Evolutionary conservation across 2,113 vertebrate genomes (phyloP), one percentile per base, ranked within the genome.

Genomic region (Chloebia gouldiae): DNA sequence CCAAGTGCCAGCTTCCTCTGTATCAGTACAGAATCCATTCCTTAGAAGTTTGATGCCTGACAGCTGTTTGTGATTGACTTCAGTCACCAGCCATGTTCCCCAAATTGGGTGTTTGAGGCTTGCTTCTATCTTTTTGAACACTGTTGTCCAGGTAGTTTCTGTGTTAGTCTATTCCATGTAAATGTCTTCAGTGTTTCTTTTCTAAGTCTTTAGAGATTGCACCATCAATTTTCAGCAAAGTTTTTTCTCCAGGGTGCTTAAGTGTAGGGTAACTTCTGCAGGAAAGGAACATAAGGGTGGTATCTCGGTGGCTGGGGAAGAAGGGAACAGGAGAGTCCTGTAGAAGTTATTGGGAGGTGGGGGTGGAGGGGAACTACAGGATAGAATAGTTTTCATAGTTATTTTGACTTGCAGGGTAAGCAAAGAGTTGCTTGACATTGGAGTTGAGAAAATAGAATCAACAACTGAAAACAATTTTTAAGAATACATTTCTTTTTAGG

Each of bases 61-160:
- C 44, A 69, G 0, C 39, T 53, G 40, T 64, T 79, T 49, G 57
- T 72, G 66, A 10, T 56, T n/a, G 76, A 35, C 35, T 72, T 78
- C 9, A 51, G 3, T 81, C 12, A 14, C 21, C 24, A 68, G 42
- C 39, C 19, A 2, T 0, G 0, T 78, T 66, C 30, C 25, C 19
- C 4, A 1, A 0, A 11, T 3, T 71, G n/a, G 12, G 9, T 78
- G 40, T 22, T 33, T 78, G 24, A 81, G 10, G 35, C 25, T 28
- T 88, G 30, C 35, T 71, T 71, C 28, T 79, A 18, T 87, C 25
- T 35, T 86, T 19, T 42, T 82, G 25, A 91, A 28, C 9, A 3
- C 17, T 20, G 9, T 47, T 92, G 18, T 66, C 45, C 21, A 13
- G 20, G 8, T 66, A 15, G 19, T 56, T 78, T 87, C 22, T 30